A percentile compares a stretch with the other conserved stretches of the same genome.
Evolutionary conservation across 2,113 vertebrate species (phyloP).

Genomic region (Illadopsis cleaveri): DNA sequence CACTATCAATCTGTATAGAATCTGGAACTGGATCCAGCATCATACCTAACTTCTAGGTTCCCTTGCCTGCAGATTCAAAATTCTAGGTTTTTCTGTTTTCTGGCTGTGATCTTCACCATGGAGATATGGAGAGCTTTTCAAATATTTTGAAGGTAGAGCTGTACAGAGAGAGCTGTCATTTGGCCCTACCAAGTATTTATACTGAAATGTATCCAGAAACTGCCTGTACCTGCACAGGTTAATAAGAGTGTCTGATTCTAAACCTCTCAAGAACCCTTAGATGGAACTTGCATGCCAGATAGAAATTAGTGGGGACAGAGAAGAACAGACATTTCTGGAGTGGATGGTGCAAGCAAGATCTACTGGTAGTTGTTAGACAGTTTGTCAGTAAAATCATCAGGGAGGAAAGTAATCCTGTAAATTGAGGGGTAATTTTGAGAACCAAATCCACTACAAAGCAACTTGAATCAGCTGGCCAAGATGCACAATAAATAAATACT

Average conservation of each 20-base stretch:
- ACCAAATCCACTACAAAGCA: background rate
- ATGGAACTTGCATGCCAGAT: background rate
- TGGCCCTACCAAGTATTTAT: background rate
- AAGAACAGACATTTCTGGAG: background rate
- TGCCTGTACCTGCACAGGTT: fast-evolving
- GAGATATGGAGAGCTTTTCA: background rate
- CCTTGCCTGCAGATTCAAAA: background rate
- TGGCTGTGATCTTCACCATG: background rate
- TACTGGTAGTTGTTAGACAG: background rate
- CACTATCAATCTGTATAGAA: background rate
- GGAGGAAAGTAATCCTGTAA: background rate
- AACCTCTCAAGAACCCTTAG: background rate
- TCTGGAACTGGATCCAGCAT: background rate
- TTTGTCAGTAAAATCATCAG: background rate
- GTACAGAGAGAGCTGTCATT: background rate
- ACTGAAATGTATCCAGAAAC: background rate
- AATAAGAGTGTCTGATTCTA: background rate
- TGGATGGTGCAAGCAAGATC: background rate
- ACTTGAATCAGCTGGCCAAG: background rate
- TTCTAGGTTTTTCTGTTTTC: background rate
- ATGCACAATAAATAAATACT: background rate
- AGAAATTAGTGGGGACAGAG: background rate
- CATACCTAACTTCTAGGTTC: background rate
- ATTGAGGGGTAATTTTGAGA: background rate
- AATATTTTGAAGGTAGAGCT: background rate